Evolutionary conservation across 1,140 invertebrate genomes (phyloP).

Genomic region (Drosophila tropicalis): DNA sequence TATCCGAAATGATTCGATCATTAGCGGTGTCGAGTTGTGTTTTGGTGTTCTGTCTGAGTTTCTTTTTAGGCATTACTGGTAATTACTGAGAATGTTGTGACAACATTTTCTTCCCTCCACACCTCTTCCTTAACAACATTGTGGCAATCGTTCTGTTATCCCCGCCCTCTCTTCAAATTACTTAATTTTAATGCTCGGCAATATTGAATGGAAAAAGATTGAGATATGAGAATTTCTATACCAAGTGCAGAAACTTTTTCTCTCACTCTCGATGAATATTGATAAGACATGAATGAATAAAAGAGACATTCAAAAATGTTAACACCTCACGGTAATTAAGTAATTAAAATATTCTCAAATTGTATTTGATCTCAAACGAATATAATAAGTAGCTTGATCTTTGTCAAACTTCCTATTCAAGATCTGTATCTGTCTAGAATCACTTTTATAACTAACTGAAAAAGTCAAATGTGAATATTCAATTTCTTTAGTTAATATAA

Average conservation of each 20-base stretch:
- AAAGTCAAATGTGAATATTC: too few species aligned
- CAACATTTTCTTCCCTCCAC: conserved; percentile 62
- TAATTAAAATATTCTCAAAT: too few species aligned
- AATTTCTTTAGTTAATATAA: too few species aligned
- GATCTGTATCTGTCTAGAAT: too few species aligned
- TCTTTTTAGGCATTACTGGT: conserved; percentile 68
- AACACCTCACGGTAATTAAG: too few species aligned
- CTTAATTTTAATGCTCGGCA: conserved; percentile 69
- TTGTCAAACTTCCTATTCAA: too few species aligned
- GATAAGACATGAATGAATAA: neutral
- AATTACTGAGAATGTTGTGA: conserved; percentile 80
- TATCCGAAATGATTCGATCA: conserved; percentile 81
- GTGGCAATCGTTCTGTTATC: neutral
- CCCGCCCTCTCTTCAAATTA: conserved; percentile 71
- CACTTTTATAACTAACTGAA: too few species aligned
- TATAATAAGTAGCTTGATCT: too few species aligned
- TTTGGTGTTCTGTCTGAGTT: conserved; percentile 42
- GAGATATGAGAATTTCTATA: conserved; percentile 27
- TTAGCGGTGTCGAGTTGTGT: conserved; percentile 63
- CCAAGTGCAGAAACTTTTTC: neutral
- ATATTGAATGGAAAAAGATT: conserved; percentile 57
- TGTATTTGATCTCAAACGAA: too few species aligned
- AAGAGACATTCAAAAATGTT: too few species aligned
- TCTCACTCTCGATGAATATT: neutral
- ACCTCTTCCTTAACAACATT: too few species aligned